phyloP scores from a whole-genome alignment of 2,113 vertebrate species.

The Sinosuthora webbiana region DNA sequence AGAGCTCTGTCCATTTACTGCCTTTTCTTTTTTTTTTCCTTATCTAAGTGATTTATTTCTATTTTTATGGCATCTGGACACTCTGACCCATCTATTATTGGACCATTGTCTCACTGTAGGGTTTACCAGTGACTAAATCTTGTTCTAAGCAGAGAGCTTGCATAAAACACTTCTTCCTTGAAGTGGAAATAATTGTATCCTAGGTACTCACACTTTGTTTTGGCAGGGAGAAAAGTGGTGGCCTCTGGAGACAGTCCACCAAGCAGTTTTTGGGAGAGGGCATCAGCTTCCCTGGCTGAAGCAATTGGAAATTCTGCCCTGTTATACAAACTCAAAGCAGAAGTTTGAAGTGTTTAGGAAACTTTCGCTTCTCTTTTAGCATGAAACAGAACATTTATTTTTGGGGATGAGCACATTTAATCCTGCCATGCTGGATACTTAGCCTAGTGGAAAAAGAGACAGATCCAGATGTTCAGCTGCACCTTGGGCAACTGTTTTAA shows the following conservation, averaged over 20 bases:
- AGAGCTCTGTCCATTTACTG: neutral
- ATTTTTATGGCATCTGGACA: neutral
- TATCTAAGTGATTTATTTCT: neutral
- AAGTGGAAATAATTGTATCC: neutral
- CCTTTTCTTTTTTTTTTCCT: neutral
- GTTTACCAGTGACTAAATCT: neutral
- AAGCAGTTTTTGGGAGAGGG: neutral
- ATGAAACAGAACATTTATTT: neutral
- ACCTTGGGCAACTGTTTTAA: neutral
- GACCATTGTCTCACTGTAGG: neutral
- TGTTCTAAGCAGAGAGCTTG: neutral
- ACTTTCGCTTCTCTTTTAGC: neutral
- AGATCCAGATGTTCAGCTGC: neutral
- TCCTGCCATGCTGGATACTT: neutral
- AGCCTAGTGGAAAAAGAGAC: neutral
- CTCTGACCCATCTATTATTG: neutral
- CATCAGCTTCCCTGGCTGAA: neutral
- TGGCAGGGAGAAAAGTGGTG: neutral
- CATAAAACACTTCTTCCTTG: neutral
- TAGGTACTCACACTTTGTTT: neutral
- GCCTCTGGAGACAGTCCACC: neutral
- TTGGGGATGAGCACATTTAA: neutral
- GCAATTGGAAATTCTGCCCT: neutral
- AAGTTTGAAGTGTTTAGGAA: neutral
- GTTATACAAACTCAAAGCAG: neutral